These are phyloP conservation scores for Dryobota labecula DNA, from an alignment of 2,888 invertebrate genomes.

Conservation along the genomic window DNA sequence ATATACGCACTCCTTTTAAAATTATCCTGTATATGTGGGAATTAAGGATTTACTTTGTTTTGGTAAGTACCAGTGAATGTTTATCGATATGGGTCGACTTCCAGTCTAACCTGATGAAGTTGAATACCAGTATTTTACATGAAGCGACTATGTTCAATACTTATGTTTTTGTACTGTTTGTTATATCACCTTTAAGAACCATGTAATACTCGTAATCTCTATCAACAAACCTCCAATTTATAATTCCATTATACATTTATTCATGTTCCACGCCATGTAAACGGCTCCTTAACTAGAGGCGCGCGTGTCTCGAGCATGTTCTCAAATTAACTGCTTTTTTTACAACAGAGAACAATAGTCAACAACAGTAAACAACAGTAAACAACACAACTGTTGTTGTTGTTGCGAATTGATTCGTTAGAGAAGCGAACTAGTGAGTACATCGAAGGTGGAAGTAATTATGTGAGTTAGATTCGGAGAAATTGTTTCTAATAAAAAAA, in stretches of 20 bases:
- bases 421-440: not conserved
- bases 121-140: too few species aligned
- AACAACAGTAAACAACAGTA: constrained; percentile 6
- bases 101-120: too few species aligned
- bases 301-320: constrained; percentile 43
- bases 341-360: too few species aligned
- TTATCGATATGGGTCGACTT: too few species aligned
- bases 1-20: too few species aligned
- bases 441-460: not conserved
- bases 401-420: constrained; percentile 28
- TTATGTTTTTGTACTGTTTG: not conserved
- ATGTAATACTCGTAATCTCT: not conserved
- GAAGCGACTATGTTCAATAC: too few species aligned
- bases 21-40: not conserved
- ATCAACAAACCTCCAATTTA: not conserved
- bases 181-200: not conserved
- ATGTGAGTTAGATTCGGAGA: not conserved
- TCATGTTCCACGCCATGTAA: constrained; percentile 38
- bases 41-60: not conserved
- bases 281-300: constrained; percentile 20
- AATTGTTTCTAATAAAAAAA: too few species aligned
- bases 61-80: not conserved
- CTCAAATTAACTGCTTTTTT: constrained; percentile 58
- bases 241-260: constrained; percentile 24
- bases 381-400: constrained; percentile 20